phyloP scores from a whole-genome alignment of 2,797 vertebrate genomes.

The Sebastes paucispinis region DNA sequence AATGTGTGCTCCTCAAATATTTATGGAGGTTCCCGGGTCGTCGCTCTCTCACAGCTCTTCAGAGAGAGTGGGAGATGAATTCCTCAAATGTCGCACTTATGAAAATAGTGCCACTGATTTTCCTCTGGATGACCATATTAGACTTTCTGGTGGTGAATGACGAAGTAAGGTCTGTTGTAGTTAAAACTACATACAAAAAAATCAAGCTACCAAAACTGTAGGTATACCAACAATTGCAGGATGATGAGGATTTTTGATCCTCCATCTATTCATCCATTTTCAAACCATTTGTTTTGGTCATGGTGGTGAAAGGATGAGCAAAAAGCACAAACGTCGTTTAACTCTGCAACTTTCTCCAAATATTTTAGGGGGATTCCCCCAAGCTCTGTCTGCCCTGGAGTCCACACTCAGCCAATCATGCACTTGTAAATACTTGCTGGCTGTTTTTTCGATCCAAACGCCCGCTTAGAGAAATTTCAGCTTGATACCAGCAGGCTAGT shows the following conservation, averaged over 20 bases:
- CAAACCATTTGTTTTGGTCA: background rate
- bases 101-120: conserved; percentile 19
- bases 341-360: background rate
- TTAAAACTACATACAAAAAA: background rate
- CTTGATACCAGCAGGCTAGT: background rate
- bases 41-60: conserved; percentile 22
- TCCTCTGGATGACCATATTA: conserved; percentile 2
- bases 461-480: background rate
- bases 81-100: conserved; percentile 25
- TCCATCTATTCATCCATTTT: background rate
- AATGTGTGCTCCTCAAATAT: conserved; percentile 71
- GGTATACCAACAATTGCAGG: background rate
- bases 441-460: background rate
- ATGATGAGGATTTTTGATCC: background rate
- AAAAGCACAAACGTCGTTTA: background rate
- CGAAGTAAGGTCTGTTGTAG: background rate
- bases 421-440: background rate
- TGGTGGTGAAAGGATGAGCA: background rate
- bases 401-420: background rate
- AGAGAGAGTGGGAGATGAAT: conserved; percentile 23
- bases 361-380: background rate
- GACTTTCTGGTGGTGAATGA: background rate
- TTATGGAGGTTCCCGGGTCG: conserved; percentile 57
- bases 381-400: background rate
- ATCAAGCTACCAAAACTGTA: background rate